These are phyloP conservation scores for Ectropis crepuscularia DNA, from an alignment of 2,888 invertebrate species.

Conservation along the genomic window DNA sequence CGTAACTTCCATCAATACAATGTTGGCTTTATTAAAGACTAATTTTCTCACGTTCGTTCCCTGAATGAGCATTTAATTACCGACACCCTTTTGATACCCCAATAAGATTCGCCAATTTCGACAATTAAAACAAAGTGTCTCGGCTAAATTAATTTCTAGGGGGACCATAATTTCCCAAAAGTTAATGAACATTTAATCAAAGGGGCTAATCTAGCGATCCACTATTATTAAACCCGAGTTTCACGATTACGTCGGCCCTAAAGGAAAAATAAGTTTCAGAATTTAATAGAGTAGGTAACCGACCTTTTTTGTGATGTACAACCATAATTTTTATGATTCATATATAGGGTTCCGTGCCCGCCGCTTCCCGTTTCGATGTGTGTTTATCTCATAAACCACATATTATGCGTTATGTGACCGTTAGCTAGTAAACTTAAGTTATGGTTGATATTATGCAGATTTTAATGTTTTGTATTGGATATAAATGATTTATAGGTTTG, in stretches of 20 bases:
- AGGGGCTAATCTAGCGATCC: slow-evolving; percentile 50
- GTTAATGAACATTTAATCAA: slow-evolving; percentile 56
- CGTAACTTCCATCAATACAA: slow-evolving; percentile 30
- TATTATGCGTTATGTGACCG: slow-evolving; percentile 65
- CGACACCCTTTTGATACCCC: slow-evolving; percentile 46
- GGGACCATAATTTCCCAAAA: slow-evolving; percentile 50
- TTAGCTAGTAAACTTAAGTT: slow-evolving; percentile 62
- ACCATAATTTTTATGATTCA: slow-evolving; percentile 65
- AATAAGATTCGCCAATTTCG: slow-evolving; percentile 54
- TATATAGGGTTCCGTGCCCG: slow-evolving; percentile 50
- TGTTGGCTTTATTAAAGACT: slow-evolving; percentile 37
- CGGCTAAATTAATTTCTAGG: slow-evolving; percentile 54
- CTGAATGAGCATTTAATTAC: slow-evolving; percentile 44
- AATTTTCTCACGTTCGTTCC: slow-evolving; percentile 37
- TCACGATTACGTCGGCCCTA: slow-evolving; percentile 26
- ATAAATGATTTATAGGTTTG: slow-evolving; percentile 34
- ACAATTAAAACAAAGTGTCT: slow-evolving; percentile 56
- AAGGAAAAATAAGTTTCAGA: slow-evolving; percentile 31
- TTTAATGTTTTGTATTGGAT: slow-evolving; percentile 50
- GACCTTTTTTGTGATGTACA: slow-evolving; percentile 47
- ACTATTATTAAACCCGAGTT: slow-evolving; percentile 36
- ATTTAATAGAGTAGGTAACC: slow-evolving; percentile 42
- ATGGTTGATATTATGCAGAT: slow-evolving; percentile 63
- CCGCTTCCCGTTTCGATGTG: slow-evolving; percentile 48
- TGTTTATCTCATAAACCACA: slow-evolving; percentile 66